Percentiles rank a stretch among this genome's conserved stretches.
These are phyloP conservation scores for Mesocentrotus franciscanus DNA, from an alignment of 53 echinoderm and acorn worm species.

Conservation along the genomic window DNA sequence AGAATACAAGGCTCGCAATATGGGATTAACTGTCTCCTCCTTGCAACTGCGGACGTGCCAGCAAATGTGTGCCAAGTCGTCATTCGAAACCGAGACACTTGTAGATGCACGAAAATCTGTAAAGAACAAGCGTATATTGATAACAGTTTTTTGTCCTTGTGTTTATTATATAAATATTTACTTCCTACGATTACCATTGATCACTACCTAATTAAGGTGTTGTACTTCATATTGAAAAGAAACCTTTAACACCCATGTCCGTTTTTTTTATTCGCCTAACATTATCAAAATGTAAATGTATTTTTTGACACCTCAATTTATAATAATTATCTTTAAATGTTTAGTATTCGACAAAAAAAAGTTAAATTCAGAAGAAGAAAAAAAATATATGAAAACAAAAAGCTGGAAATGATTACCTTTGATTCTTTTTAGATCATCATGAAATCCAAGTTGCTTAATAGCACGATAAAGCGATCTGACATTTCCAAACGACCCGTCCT, in stretches of 20 bases:
- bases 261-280: no score
- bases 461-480: background rate
- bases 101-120: background rate
- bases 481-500: background rate
- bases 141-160: no score
- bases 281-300: no score
- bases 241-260: no score
- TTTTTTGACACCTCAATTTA: no score
- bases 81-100: background rate
- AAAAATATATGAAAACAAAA: background rate
- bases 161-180: no score
- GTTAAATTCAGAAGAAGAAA: no score
- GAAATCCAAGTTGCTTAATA: background rate
- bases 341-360: no score
- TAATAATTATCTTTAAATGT: no score
- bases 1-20: background rate
- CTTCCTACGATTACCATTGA: no score
- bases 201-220: no score
- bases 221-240: no score
- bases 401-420: background rate
- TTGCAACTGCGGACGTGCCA: background rate
- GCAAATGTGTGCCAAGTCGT: slow-evolving; percentile 23
- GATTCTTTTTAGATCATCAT: background rate
- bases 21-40: background rate
- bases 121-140: background rate